Conservation (phyloP, 1,140 invertebrate genomes). For the Hypothenemus hampei region DNA sequence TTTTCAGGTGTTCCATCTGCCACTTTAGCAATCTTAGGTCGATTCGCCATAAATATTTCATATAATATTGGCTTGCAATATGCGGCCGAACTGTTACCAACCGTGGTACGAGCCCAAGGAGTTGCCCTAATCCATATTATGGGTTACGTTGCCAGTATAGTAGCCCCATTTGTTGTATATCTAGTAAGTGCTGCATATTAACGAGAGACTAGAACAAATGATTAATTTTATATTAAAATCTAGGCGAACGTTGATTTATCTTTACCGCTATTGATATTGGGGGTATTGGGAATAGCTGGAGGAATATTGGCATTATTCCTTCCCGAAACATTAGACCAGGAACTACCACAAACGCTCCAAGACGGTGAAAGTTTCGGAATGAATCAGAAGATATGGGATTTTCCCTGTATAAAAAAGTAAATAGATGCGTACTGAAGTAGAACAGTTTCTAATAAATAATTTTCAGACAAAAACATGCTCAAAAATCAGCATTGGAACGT, state of each 20-base stretch:
- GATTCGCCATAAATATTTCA: constrained; percentile 80
- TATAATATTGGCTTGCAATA: constrained; percentile 88
- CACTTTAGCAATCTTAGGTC: constrained; percentile 67
- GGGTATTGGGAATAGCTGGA: constrained; percentile 64
- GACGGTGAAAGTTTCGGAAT: constrained; percentile 82
- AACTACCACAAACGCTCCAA: constrained; percentile 73
- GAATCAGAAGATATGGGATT: constrained; percentile 71
- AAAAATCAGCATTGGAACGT: constrained; percentile 39
- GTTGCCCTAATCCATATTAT: constrained; percentile 79
- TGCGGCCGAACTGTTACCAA: constrained; percentile 79
- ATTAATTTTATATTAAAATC: no score
- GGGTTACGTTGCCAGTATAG: constrained; percentile 76
- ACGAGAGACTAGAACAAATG: background rate
- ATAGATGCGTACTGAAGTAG: constrained; percentile 32
- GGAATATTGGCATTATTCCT: constrained; percentile 69
- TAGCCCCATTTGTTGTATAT: constrained; percentile 78
- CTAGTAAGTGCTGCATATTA: constrained; percentile 53
- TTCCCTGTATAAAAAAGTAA: constrained; percentile 65
- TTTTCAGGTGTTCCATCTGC: constrained; percentile 61
- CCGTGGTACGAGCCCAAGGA: constrained; percentile 78
- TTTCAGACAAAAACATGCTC: constrained; percentile 40
- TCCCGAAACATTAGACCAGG: constrained; percentile 77
- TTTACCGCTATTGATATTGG: constrained; percentile 70
- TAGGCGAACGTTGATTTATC: constrained; percentile 61
- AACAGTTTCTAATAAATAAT: background rate